phyloP scores from a whole-genome alignment of 2,888 invertebrate genomes.

The Branchipolynoe longqiensis region DNA sequence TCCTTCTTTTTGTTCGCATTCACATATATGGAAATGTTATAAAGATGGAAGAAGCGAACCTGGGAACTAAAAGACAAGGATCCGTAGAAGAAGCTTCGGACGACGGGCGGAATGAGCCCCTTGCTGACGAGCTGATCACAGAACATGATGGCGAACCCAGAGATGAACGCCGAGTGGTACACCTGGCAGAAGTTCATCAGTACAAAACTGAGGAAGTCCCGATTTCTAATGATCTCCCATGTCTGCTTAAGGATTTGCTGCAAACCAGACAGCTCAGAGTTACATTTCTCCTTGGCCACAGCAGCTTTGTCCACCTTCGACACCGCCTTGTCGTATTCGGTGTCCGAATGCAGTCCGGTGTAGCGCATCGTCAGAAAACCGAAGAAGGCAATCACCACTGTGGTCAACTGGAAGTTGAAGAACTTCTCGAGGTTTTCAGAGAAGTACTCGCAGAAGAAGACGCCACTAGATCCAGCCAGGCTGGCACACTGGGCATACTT shows the following conservation, averaged over 20 bases:
- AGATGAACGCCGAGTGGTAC: constrained; percentile 72
- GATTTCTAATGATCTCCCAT: constrained; percentile 72
- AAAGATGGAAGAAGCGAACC: constrained; percentile 70
- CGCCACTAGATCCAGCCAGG: constrained; percentile 72
- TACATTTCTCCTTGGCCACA: neutral
- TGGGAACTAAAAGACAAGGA: constrained; percentile 68
- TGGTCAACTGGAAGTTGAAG: constrained; percentile 75
- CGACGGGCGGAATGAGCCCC: constrained; percentile 68
- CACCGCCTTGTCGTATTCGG: constrained; percentile 71
- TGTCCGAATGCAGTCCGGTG: constrained; percentile 74
- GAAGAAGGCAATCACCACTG: constrained; percentile 74
- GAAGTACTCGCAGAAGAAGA: constrained; percentile 73
- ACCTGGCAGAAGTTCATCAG: constrained; percentile 76
- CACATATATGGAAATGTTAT: too few species aligned
- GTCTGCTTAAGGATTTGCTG: constrained; percentile 69
- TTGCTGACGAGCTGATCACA: constrained; percentile 74
- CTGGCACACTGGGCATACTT: constrained; percentile 76
- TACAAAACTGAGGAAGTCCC: constrained; percentile 77
- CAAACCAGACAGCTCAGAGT: neutral
- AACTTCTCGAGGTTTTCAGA: constrained; percentile 79
- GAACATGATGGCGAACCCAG: constrained; percentile 75
- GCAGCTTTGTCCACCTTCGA: neutral
- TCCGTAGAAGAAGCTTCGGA: constrained; percentile 75
- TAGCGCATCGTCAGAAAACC: constrained; percentile 73
- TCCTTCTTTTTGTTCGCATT: too few species aligned